A percentile compares a stretch with the other conserved stretches of the same genome.
phyloP scores from a whole-genome alignment of 1,140 invertebrate species.

The Apis laboriosa region DNA sequence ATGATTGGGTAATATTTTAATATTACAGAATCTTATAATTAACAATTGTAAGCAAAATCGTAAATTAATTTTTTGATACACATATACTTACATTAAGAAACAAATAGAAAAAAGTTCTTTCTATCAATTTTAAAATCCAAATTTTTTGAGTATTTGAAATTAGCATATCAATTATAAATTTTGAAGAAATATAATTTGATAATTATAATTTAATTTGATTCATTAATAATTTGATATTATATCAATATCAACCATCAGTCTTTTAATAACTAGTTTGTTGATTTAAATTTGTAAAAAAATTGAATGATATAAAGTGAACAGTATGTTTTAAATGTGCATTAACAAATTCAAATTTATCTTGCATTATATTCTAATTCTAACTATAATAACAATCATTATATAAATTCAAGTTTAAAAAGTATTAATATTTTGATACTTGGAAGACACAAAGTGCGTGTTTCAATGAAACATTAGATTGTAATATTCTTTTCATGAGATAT shows the following conservation, averaged over 20 bases:
- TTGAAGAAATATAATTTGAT: not conserved
- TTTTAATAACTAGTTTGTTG: constrained; percentile 16
- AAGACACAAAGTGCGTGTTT: constrained; percentile 57
- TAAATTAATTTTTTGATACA: not conserved
- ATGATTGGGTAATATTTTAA: not conserved
- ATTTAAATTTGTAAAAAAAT: constrained; percentile 36
- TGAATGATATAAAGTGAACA: constrained; percentile 7
- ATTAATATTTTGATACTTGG: constrained; percentile 55
- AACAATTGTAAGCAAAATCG: not conserved
- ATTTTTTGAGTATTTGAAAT: constrained; percentile 18
- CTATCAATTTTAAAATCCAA: not conserved
- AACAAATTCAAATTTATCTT: constrained; percentile 12
- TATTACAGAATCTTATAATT: too few species aligned
- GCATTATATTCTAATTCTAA: constrained; percentile 38
- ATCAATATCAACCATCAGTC: constrained; percentile 42
- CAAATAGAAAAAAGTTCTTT: not conserved
- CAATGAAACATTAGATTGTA: constrained; percentile 12
- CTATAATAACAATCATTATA: constrained; percentile 44
- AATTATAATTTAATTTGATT: not conserved
- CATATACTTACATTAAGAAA: not conserved
- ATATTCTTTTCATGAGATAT: constrained; percentile 26
- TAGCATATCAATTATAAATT: not conserved
- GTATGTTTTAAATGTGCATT: constrained; percentile 14
- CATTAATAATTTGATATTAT: constrained; percentile 31
- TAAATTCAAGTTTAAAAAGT: constrained; percentile 39